Conservation (phyloP, 2,797 vertebrate genomes). For the Xerus rutilus region DNA sequence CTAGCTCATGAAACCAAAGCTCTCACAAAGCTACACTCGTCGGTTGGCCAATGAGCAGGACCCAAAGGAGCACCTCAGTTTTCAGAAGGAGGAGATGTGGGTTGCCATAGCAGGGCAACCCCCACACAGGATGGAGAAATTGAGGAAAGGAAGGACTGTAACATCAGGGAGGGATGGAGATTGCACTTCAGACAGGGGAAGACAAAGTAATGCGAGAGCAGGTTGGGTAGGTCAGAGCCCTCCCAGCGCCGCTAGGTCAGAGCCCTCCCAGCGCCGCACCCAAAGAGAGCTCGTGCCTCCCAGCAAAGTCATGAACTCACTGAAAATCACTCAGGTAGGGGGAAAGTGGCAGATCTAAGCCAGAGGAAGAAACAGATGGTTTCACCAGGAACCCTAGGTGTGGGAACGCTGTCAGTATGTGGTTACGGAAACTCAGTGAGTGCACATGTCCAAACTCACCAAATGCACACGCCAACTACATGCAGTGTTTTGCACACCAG, state of each 20-base stretch:
- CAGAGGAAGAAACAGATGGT: background rate
- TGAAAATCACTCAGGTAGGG: background rate
- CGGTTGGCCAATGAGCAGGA: background rate
- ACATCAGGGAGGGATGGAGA: background rate
- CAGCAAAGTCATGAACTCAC: background rate
- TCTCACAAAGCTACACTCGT: background rate
- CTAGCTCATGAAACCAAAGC: background rate
- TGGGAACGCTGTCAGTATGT: background rate
- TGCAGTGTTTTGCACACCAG: background rate
- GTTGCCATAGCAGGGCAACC: fast-evolving
- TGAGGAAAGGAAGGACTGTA: background rate
- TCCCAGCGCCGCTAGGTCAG: background rate
- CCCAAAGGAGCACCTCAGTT: background rate
- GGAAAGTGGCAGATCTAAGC: background rate
- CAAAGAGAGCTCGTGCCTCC: background rate
- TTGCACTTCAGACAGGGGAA: fast-evolving
- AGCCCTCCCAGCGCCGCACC: no score
- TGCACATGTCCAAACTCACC: no score
- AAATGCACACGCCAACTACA: background rate
- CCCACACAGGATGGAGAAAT: no score
- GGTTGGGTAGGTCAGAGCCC: background rate
- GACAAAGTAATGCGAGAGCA: fast-evolving
- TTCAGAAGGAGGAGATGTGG: no score
- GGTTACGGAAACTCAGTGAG: no score
- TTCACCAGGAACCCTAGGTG: background rate